Evolutionary conservation across 30 jellyfish, hydroid and myxozoan species (phyloP).

Genomic region (Pseudorhiza aurosa): DNA sequence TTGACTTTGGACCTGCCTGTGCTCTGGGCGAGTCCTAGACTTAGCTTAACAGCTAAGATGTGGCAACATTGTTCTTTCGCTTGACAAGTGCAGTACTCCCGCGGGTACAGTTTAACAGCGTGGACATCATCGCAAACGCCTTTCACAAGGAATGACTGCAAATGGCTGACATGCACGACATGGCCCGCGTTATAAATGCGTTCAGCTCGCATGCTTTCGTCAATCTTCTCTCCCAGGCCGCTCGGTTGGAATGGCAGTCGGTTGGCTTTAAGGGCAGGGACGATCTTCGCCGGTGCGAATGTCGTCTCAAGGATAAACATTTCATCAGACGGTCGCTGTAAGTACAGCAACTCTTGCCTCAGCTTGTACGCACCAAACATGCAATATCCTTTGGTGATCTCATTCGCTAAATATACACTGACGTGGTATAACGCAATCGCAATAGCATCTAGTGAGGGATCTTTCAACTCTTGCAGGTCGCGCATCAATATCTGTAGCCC

Average conservation of each 20-base stretch:
- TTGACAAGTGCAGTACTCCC: constrained; percentile 92
- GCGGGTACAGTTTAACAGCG: constrained; percentile 92
- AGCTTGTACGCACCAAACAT: constrained; percentile 73
- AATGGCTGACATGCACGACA: constrained; percentile 76
- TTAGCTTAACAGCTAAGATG: constrained; percentile 87
- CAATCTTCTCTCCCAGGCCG: constrained; percentile 51
- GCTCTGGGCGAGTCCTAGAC: constrained; percentile 82
- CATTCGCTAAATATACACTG: constrained; percentile 70
- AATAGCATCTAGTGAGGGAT: constrained; percentile 67
- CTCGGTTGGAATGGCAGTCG: constrained; percentile 70
- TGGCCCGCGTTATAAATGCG: constrained; percentile 85
- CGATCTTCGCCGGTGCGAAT: constrained; percentile 51
- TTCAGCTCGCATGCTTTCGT: constrained; percentile 75
- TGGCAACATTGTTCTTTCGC: constrained; percentile 86
- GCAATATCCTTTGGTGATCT: constrained; percentile 84
- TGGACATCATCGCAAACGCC: constrained; percentile 83
- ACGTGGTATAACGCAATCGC: constrained; percentile 81
- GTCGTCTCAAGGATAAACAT: constrained; percentile 49
- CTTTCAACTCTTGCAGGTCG: constrained; percentile 84
- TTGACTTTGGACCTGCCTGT: constrained; percentile 58
- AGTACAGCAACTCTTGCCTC: constrained; percentile 61
- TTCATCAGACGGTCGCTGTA: constrained; percentile 84
- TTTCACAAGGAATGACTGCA: constrained; percentile 86
- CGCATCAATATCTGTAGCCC: constrained; percentile 82
- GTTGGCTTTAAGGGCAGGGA: constrained; percentile 54